Evolutionary conservation across 2,797 vertebrate genomes (phyloP), one percentile per base, ranked within the genome.

Genomic region (Acanthopagrus latus): DNA sequence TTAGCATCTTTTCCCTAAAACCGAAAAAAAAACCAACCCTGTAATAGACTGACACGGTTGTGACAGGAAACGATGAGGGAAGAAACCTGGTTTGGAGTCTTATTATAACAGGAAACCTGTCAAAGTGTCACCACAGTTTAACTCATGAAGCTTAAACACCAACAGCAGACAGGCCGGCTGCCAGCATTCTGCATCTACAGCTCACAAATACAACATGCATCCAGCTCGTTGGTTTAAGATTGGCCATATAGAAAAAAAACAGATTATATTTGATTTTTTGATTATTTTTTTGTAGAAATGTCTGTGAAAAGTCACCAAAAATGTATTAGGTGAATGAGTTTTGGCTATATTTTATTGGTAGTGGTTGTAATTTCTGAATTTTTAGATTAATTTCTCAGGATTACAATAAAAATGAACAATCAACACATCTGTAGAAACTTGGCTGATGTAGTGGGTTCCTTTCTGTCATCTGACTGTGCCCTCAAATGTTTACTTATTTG

Each of bases 101-200:
- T 87, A 89, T 92, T 92, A 89, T 84, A 89, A 89, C 75, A 63
- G 86, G 82, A 88, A 90, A 83, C 73, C 89, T 93, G 92, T 92
- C 92, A 91, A 88, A 87, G 87, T 92, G 91, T 92, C 90, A 76
- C 57, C 72, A 83, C 84, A 83, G 86, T 92, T 92, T 90, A 90
- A 81, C 85, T 83, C 33, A 64, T 78, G 85, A 88, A 84, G 86
- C 79, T 90, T 82, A 88, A 85, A 91, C 66, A 79, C 83, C 80
- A 81, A 85, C 83, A 85, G 83, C 56, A 69, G 80, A 86, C 84
- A 74, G 74, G 67, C 80, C 23, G 52, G 69, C 82, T 87, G 88
- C 86, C 91, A 86, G 23, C 82, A 11, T 1, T 23, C 78, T 20
- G 74, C 64, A 21, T 33, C 82, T 73, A 43, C 72, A 0, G 59